Evolutionary conservation across 2,113 vertebrate genomes (phyloP), one percentile per base, ranked within the genome.

Genomic region (Bungarus multicinctus): DNA sequence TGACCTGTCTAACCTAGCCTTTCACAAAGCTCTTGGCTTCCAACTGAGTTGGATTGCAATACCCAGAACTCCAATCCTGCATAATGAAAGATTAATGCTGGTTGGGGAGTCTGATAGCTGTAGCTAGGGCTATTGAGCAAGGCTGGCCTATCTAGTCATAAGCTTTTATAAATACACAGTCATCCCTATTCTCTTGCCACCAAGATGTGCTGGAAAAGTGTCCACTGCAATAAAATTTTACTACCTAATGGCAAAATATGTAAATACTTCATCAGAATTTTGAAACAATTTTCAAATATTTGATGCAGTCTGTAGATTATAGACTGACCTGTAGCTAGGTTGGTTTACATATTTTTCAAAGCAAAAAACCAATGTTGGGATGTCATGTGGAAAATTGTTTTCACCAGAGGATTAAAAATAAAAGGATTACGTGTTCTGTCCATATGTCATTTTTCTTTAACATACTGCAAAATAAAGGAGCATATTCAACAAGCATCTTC

Each of bases 241-340:
- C 98, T 98, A 98, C 98, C 98, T 98, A 98, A 96, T 96, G 96
- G 96, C 97, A 96, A 97, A 95, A 95, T 97, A 97, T 98, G 98
- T 98, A 98, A 97, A 98, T 98, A 98, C 91, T 97, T 96, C 96
- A 96, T 94, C 94, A 96, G 34, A 93, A 96, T 97, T 96, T 94
- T 94, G 95, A 96, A 96, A 95, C 95, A 96, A 97, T 97, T 96
- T 96, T 94, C 94, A 95, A 96, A 97, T 95, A 96, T 96, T 95
- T 93, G 97, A 97, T 97, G 96, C 95, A 96, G 94, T 97, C 97
- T 98, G 96, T 98, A 96, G 95, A 97, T 96, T 93, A 96, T 97
- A 97, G 96, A 34, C 97, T 97, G 94, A 97, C 25, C 91, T 95
- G 96, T 97, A 97, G 96, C 96, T 97, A 96, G 98, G 97, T 98